Percentiles rank a stretch among this genome's conserved stretches.
These are phyloP conservation scores for Nymphalis urticae DNA, from an alignment of 2,888 invertebrate species.

Conservation along the genomic window DNA sequence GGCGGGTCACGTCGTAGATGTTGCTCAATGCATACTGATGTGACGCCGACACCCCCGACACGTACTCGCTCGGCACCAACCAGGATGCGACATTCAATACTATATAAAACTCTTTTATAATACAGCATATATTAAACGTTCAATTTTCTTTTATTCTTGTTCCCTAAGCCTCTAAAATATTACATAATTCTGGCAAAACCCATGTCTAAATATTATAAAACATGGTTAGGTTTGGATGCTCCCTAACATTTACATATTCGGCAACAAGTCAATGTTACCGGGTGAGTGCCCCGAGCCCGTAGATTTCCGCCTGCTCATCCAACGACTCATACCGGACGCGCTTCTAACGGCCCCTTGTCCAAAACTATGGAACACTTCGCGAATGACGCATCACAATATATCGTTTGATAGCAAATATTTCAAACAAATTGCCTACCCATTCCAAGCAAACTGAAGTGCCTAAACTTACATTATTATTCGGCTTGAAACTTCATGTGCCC, in stretches of 20 bases:
- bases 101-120: conserved; percentile 19
- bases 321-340: conserved; percentile 54
- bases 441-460: background rate
- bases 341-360: conserved; percentile 62
- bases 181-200: background rate
- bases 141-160: background rate
- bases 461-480: background rate
- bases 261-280: conserved; percentile 9
- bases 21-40: conserved; percentile 69
- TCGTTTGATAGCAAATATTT: conserved; percentile 22
- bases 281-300: conserved; percentile 34
- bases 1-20: conserved; percentile 66
- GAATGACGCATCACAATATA: conserved; percentile 34
- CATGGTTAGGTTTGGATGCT: too few relatives aligned
- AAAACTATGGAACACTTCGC: conserved; percentile 45
- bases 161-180: background rate
- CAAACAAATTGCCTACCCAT: background rate
- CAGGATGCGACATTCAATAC: conserved; percentile 19
- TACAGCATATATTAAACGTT: conserved; percentile 2
- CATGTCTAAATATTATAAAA: too few relatives aligned
- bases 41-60: conserved; percentile 35
- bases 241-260: background rate
- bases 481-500: too few relatives aligned
- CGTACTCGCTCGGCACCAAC: conserved; percentile 24
- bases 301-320: conserved; percentile 73